These are phyloP conservation scores for Pectinophora gossypiella DNA, from an alignment of 1,140 invertebrate species.

Conservation along the genomic window DNA sequence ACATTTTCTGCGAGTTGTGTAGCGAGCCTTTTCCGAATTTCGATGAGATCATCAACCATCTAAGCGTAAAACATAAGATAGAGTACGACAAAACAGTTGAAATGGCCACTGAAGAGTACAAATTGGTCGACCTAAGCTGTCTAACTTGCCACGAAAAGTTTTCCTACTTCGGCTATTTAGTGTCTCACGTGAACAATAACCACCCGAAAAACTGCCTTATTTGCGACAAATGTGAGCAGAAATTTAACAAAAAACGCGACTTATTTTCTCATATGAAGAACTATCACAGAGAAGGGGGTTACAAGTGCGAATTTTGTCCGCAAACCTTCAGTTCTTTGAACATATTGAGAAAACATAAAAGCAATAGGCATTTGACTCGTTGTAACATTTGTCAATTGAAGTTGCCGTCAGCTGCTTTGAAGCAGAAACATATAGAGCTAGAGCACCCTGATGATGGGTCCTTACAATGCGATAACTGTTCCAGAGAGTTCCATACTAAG, in stretches of 20 bases:
- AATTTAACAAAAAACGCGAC: slow-evolving; percentile 62
- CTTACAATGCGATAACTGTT: slow-evolving; percentile 52
- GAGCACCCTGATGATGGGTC: slow-evolving; percentile 61
- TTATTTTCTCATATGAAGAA: slow-evolving; percentile 64
- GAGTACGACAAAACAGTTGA: slow-evolving; percentile 52
- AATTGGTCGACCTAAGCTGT: slow-evolving; percentile 45
- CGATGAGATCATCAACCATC: slow-evolving; percentile 45
- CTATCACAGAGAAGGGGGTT: slow-evolving; percentile 60
- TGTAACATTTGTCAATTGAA: slow-evolving; percentile 54
- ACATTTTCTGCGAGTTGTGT: slow-evolving; percentile 50
- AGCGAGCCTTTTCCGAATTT: slow-evolving; percentile 33
- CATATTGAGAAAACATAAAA: slow-evolving; percentile 57
- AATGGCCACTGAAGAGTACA: slow-evolving; percentile 59
- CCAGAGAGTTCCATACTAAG: slow-evolving; percentile 62
- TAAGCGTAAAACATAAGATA: slow-evolving; percentile 44
- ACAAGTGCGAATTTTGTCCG: slow-evolving; percentile 49
- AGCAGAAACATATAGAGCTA: slow-evolving; percentile 56
- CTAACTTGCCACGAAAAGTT: slow-evolving; percentile 47
- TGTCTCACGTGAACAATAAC: slow-evolving; percentile 56
- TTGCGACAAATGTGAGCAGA: slow-evolving; percentile 61
- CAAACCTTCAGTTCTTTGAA: slow-evolving; percentile 53
- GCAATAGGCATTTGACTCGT: slow-evolving; percentile 51
- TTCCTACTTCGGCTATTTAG: slow-evolving; percentile 58
- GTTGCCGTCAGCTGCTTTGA: slow-evolving; percentile 49
- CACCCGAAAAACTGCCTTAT: slow-evolving; percentile 59